Evolutionary conservation across 2,797 vertebrate species (phyloP).

Genomic region (Syndactyla subalaris): DNA sequence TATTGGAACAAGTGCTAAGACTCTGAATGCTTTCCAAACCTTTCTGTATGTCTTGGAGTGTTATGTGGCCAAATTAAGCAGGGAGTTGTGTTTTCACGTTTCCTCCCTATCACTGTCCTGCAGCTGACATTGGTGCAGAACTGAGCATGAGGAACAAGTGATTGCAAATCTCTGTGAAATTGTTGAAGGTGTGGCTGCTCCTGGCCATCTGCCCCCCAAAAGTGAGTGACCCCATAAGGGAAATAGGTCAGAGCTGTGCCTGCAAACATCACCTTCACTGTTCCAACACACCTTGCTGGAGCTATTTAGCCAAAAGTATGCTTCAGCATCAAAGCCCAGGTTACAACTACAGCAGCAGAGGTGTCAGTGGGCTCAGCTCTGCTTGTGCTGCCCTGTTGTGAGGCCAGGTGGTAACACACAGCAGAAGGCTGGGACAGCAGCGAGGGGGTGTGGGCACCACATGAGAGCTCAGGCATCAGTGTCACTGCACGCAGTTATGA

Average conservation of each 20-base stretch:
- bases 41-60: not conserved
- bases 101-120: not conserved
- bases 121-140: not conserved
- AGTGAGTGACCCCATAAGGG: not conserved
- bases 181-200: not conserved
- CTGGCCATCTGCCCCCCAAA: not conserved
- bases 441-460: fast-evolving
- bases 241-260: not conserved
- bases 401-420: not conserved
- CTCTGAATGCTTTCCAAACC: not conserved
- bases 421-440: not conserved
- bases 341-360: not conserved
- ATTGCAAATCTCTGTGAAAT: not conserved
- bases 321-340: not conserved
- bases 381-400: not conserved
- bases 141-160: not conserved
- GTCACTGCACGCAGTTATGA: not conserved
- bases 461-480: fast-evolving
- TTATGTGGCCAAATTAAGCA: not conserved
- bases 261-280: not conserved
- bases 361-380: not conserved
- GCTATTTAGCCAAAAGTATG: not conserved
- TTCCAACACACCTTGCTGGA: not conserved
- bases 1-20: not conserved
- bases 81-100: not conserved